phyloP scores from a whole-genome alignment of 2,888 invertebrate species.

The Rambutsinella grinnellia region DNA sequence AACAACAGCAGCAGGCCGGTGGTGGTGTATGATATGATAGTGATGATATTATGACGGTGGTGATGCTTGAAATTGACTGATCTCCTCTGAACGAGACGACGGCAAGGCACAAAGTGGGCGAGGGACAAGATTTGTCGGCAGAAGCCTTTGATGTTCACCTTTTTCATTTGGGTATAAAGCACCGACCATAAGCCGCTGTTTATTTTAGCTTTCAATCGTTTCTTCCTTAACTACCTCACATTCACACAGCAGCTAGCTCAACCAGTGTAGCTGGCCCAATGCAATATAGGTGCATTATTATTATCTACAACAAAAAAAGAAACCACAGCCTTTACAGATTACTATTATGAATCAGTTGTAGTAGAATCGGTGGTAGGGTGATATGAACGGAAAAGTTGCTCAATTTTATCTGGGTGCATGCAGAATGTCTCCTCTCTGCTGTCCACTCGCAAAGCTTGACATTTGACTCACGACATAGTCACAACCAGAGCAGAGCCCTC shows the following conservation, averaged over 20 bases:
- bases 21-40: too few relatives aligned
- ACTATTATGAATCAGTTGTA: too few relatives aligned
- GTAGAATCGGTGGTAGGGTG: too few relatives aligned
- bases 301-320: too few relatives aligned
- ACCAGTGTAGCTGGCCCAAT: too few relatives aligned
- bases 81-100: conserved; percentile 39
- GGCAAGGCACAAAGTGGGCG: conserved; percentile 52
- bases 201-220: conserved; percentile 66
- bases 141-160: conserved; percentile 66
- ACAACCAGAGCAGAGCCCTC: conserved; percentile 32
- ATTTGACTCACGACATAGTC: conserved; percentile 43
- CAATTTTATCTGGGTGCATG: too few relatives aligned
- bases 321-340: too few relatives aligned
- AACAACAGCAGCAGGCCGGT: conserved; percentile 24
- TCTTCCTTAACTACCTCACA: conserved; percentile 62
- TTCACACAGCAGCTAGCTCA: too few relatives aligned
- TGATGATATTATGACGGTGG: conserved; percentile 3
- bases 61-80: conserved; percentile 49
- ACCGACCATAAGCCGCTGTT: conserved; percentile 62
- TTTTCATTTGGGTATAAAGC: conserved; percentile 63
- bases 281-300: too few relatives aligned
- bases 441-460: conserved; percentile 34
- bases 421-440: too few relatives aligned
- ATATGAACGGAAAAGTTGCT: too few relatives aligned
- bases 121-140: conserved; percentile 62